Evolutionary conservation across 2,888 invertebrate species (phyloP).

Genomic region (Anoncus sp.): DNA sequence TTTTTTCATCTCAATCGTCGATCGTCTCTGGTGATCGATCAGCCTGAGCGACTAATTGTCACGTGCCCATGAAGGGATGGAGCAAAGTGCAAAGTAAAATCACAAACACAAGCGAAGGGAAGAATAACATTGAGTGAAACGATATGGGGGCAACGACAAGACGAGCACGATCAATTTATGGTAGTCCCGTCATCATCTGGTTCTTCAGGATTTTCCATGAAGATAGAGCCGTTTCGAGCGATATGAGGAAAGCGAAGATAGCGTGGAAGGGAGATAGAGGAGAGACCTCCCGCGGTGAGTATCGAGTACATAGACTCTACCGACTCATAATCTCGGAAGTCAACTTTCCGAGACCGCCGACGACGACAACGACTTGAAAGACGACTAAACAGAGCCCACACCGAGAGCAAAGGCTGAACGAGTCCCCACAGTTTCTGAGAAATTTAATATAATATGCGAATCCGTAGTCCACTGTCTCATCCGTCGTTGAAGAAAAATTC

Average conservation of each 20-base stretch:
- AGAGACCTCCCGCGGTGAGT: constrained; percentile 57
- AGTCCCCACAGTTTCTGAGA: constrained; percentile 51
- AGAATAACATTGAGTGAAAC: background rate
- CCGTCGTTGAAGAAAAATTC: constrained; percentile 25
- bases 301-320: constrained; percentile 46
- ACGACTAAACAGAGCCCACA: constrained; percentile 25
- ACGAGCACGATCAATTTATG: constrained; percentile 47
- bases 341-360: constrained; percentile 44
- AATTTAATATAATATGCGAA: constrained; percentile 50
- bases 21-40: background rate
- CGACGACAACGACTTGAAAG: constrained; percentile 39
- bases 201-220: constrained; percentile 55
- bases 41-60: constrained; percentile 2
- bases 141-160: constrained; percentile 12
- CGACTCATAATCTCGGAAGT: constrained; percentile 59
- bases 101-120: background rate
- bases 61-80: background rate
- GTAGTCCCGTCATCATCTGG: constrained; percentile 46
- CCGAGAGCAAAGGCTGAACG: constrained; percentile 13
- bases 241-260: constrained; percentile 24
- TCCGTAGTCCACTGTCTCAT: constrained; percentile 23
- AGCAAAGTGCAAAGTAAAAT: background rate
- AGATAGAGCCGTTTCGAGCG: constrained; percentile 55
- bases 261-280: constrained; percentile 8
- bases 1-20: too few species aligned